These are phyloP conservation scores for Drosophila sucinea DNA, from an alignment of 1,140 invertebrate species.

Conservation along the genomic window DNA sequence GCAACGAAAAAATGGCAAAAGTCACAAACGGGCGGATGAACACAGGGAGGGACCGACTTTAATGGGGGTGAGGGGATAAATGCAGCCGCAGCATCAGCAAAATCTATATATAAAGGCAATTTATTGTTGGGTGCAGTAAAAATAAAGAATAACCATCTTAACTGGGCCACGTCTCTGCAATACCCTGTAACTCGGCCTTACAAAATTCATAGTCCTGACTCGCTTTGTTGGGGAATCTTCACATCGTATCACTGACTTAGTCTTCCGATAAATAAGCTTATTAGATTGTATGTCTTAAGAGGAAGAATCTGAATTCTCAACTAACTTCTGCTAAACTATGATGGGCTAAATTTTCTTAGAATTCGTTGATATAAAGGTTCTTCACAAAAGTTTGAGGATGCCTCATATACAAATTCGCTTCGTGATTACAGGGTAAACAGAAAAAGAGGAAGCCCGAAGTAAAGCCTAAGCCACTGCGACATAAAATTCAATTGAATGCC, in stretches of 20 bases:
- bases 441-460: neutral
- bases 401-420: neutral
- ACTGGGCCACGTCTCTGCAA: neutral
- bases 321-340: no score
- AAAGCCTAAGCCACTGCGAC: constrained; percentile 45
- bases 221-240: no score
- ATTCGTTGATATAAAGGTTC: no score
- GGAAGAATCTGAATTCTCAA: no score
- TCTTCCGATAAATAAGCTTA: no score
- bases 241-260: no score
- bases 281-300: no score
- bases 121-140: constrained; percentile 63
- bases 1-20: constrained; percentile 65
- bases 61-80: constrained; percentile 24
- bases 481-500: constrained; percentile 72
- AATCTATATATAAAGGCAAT: constrained; percentile 73
- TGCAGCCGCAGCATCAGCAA: constrained; percentile 64
- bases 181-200: neutral
- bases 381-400: no score
- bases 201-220: no score
- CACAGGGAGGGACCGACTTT: constrained; percentile 6
- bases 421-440: constrained; percentile 6
- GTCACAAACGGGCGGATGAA: constrained; percentile 26
- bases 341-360: no score
- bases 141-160: constrained; percentile 16